These are phyloP conservation scores for Bombus ignitus DNA, from an alignment of 1,140 invertebrate species.

Conservation along the genomic window DNA sequence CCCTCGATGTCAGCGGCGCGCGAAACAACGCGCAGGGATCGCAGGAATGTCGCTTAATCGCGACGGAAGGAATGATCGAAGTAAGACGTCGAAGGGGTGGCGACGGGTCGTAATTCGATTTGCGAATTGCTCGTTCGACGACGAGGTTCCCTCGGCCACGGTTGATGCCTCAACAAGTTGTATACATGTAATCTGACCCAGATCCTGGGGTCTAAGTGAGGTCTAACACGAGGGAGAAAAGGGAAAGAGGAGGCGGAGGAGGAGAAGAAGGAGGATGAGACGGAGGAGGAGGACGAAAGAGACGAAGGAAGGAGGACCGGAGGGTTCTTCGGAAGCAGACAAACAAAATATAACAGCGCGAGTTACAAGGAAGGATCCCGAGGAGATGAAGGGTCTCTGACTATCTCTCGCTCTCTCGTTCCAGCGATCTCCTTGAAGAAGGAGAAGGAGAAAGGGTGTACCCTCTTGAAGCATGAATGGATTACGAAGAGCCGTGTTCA, in stretches of 20 bases:
- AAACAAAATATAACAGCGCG: constrained; percentile 78
- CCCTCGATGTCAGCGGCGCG: not conserved
- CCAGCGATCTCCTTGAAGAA: constrained; percentile 56
- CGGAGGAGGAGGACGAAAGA: constrained; percentile 23
- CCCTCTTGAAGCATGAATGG: constrained; percentile 80
- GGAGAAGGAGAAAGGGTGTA: constrained; percentile 58
- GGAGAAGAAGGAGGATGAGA: not conserved
- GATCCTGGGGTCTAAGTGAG: constrained; percentile 74
- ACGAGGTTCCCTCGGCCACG: constrained; percentile 46
- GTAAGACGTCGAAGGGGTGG: not conserved
- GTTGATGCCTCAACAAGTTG: constrained; percentile 73
- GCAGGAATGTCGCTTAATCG: not conserved
- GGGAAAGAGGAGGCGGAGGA: constrained; percentile 27
- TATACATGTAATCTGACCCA: constrained; percentile 79
- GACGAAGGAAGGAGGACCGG: constrained; percentile 56
- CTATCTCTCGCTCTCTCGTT: constrained; percentile 22
- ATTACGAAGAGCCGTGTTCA: constrained; percentile 79
- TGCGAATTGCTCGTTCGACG: constrained; percentile 60
- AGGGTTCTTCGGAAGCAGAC: constrained; percentile 74
- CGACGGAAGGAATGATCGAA: constrained; percentile 2
- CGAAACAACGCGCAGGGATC: not conserved
- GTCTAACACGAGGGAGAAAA: constrained; percentile 67
- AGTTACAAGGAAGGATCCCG: constrained; percentile 72
- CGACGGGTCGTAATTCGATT: constrained; percentile 59
- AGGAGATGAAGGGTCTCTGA: constrained; percentile 68